Conservation (phyloP, 2,113 vertebrate genomes). For the Trichomycterus rosablanca region DNA sequence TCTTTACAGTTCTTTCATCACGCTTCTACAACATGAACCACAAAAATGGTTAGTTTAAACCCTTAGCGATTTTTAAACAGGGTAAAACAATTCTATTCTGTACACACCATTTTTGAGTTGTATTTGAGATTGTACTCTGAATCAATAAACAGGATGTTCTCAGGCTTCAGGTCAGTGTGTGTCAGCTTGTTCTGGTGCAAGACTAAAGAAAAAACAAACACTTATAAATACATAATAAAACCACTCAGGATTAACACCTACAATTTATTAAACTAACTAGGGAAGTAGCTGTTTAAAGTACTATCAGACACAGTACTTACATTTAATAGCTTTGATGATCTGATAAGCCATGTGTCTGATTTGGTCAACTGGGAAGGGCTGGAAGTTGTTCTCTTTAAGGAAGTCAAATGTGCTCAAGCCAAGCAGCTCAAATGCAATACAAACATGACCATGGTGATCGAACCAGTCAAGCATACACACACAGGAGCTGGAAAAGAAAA, state of each 20-base stretch:
- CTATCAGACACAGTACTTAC: constrained; percentile 75
- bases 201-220: constrained; percentile 65
- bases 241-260: no score
- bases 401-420: constrained; percentile 97
- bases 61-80: no score
- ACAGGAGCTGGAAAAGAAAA: constrained; percentile 73
- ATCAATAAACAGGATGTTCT: constrained; percentile 91
- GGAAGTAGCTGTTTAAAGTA: no score
- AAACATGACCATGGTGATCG: constrained; percentile 91
- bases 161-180: constrained; percentile 94
- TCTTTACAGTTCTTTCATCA: constrained; percentile 75
- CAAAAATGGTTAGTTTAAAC: no score
- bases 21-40: constrained; percentile 62
- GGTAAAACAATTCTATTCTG: no score
- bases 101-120: constrained; percentile 76
- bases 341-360: constrained; percentile 93
- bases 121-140: constrained; percentile 79
- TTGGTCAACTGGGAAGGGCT: constrained; percentile 87
- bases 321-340: constrained; percentile 83
- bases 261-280: no score
- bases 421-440: constrained; percentile 91
- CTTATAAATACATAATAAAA: neutral
- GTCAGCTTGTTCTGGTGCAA: constrained; percentile 91
- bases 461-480: constrained; percentile 96
- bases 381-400: constrained; percentile 93